Conservation (phyloP, 1,140 invertebrate species). For the Hylyphantes graminicola region DNA sequence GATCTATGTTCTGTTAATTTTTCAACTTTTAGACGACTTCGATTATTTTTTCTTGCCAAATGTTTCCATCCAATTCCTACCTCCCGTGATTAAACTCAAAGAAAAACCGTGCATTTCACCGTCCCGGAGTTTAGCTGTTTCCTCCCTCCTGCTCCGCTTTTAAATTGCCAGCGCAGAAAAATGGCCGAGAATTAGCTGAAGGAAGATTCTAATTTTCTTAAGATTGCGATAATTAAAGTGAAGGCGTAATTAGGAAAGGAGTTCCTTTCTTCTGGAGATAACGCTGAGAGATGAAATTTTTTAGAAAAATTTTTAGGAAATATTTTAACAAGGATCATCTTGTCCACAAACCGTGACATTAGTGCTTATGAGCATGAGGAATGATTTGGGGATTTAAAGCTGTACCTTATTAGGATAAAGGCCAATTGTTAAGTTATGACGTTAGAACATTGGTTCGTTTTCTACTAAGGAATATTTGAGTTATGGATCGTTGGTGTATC, state of each 20-base stretch:
- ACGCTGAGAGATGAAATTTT: constrained; percentile 12
- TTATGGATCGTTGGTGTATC: too few relatives aligned
- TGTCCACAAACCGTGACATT: constrained; percentile 10
- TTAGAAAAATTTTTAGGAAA: constrained; percentile 32
- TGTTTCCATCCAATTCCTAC: too few relatives aligned
- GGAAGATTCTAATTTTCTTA: constrained; percentile 53
- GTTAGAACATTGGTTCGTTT: too few relatives aligned
- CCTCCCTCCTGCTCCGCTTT: neutral
- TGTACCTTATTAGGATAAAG: too few relatives aligned
- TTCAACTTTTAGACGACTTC: too few relatives aligned
- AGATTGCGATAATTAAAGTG: constrained; percentile 53
- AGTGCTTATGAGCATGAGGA: constrained; percentile 23
- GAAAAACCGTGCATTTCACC: neutral
- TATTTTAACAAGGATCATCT: constrained; percentile 32
- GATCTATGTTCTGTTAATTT: too few relatives aligned
- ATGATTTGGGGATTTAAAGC: constrained; percentile 1
- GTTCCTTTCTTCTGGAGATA: neutral
- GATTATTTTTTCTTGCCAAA: too few relatives aligned
- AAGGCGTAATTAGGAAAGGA: constrained; percentile 43
- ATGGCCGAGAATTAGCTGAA: constrained; percentile 34
- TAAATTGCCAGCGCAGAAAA: constrained; percentile 42
- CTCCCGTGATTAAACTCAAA: neutral
- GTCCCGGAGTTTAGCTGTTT: constrained; percentile 10
- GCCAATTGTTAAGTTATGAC: too few relatives aligned
- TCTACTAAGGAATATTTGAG: too few relatives aligned